Conservation (phyloP, 2,113 vertebrate genomes). For the Fregata magnificens region DNA sequence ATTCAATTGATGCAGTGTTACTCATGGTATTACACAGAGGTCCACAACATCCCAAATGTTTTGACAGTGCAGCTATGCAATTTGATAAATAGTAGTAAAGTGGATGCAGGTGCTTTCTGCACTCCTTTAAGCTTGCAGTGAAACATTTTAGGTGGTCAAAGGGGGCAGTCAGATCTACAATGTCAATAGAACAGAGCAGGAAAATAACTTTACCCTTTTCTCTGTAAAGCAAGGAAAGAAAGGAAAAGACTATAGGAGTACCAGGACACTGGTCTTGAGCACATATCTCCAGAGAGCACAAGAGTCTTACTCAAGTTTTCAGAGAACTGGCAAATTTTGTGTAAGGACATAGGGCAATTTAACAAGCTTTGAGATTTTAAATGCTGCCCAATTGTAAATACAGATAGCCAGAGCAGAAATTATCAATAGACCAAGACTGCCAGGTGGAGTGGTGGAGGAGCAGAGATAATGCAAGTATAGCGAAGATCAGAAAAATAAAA, state of each 20-base stretch:
- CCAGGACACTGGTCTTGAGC: neutral
- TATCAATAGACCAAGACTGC: neutral
- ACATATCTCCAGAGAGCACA: neutral
- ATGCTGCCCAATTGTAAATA: neutral
- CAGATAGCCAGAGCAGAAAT: neutral
- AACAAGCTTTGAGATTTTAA: neutral
- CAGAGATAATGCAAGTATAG: neutral
- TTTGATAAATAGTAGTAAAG: neutral
- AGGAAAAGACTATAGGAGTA: neutral
- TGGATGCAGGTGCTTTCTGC: neutral
- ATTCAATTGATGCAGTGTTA: neutral
- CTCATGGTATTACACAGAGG: neutral
- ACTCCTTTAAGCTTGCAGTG: neutral
- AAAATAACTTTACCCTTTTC: neutral
- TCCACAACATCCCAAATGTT: neutral
- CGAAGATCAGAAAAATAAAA: neutral
- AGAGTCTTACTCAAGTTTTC: neutral
- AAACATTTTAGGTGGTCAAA: neutral
- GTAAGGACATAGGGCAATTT: neutral
- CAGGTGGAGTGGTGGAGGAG: neutral
- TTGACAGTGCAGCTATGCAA: neutral
- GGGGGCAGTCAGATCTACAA: neutral
- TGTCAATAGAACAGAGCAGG: neutral
- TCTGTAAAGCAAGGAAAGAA: neutral
- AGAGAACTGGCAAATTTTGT: neutral